Conservation (phyloP, 2,113 vertebrate genomes). For the Orthonyx spaldingii region DNA sequence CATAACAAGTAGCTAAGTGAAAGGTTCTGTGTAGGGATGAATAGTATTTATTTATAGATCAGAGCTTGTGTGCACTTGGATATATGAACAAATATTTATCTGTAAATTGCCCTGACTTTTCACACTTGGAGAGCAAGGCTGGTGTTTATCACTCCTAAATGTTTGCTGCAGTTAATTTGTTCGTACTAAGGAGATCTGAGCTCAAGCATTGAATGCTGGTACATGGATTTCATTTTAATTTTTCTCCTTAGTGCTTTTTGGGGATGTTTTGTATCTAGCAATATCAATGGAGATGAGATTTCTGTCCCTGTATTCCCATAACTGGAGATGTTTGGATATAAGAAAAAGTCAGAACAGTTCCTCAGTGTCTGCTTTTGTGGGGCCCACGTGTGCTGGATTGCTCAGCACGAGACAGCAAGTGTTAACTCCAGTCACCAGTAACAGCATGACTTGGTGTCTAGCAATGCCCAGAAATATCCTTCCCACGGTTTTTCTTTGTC, state of each 20-base stretch:
- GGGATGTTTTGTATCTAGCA: not conserved
- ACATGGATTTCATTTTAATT: not conserved
- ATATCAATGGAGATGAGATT: not conserved
- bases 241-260: not conserved
- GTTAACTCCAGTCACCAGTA: not conserved
- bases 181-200: not conserved
- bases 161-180: not conserved
- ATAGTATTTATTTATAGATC: not conserved
- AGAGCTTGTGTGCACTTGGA: not conserved
- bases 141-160: not conserved
- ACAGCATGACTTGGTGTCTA: not conserved
- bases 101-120: not conserved
- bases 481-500: not conserved
- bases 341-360: not conserved
- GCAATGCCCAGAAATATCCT: not conserved
- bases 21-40: not conserved
- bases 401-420: not conserved
- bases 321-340: not conserved
- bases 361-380: not conserved
- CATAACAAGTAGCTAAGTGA: not conserved
- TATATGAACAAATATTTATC: not conserved
- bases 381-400: not conserved
- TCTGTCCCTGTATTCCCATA: not conserved
- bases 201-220: rapidly evolving
- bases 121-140: not conserved